phyloP scores from a whole-genome alignment of 2,888 invertebrate genomes.

The Macaria notata region DNA sequence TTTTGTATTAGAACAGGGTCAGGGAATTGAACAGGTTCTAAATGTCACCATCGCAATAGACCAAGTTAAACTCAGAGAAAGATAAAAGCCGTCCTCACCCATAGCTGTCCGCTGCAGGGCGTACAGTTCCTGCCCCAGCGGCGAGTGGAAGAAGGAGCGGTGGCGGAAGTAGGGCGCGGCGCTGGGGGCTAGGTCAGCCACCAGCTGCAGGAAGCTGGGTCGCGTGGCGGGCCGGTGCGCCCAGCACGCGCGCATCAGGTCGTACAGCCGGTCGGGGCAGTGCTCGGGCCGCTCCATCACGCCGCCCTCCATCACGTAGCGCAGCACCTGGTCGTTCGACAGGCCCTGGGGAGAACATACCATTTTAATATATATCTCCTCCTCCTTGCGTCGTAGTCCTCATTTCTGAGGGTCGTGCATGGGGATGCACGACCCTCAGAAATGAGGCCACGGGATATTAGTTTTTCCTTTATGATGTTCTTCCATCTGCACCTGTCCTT shows the following conservation, averaged over 20 bases:
- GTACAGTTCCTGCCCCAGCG: slow-evolving; percentile 82
- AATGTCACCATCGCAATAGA: no score
- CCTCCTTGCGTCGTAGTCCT: no score
- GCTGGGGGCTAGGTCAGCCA: slow-evolving; percentile 86
- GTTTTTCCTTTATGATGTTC: no score
- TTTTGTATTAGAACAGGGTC: no score
- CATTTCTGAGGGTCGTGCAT: no score
- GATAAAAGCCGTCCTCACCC: slow-evolving; percentile 43
- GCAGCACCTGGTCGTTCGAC: slow-evolving; percentile 95
- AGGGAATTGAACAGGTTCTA: no score
- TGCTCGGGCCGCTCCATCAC: slow-evolving; percentile 98
- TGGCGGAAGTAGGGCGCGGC: slow-evolving; percentile 83
- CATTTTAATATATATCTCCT: no score
- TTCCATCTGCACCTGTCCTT: no score
- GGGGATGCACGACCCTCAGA: no score
- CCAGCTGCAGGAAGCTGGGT: slow-evolving; percentile 93
- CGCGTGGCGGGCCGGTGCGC: slow-evolving; percentile 89
- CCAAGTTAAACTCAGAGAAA: no score
- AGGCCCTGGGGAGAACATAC: slow-evolving; percentile 82
- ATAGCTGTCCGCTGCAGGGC: slow-evolving; percentile 59
- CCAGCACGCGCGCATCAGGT: slow-evolving; percentile 97
- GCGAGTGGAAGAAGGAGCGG: slow-evolving; percentile 84
- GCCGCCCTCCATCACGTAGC: slow-evolving; percentile 94
- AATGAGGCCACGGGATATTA: no score
- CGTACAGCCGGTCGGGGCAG: slow-evolving; percentile 95